Percentiles rank a stretch among this genome's conserved stretches.
These are phyloP conservation scores for Netelia inedita DNA, from an alignment of 2,888 invertebrate species.

Conservation along the genomic window DNA sequence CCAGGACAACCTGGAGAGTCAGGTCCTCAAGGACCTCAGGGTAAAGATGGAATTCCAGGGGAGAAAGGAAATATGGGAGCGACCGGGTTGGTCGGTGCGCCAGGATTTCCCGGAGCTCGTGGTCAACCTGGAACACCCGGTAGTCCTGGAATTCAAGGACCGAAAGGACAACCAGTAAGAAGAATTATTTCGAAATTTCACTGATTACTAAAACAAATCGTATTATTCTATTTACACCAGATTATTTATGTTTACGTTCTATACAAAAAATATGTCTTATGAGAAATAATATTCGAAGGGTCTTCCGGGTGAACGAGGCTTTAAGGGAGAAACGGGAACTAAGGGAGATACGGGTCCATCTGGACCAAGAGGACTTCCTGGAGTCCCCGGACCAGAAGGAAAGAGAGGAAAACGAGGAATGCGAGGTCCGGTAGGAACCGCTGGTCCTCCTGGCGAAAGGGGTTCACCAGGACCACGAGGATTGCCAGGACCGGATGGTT, in stretches of 20 bases:
- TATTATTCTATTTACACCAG: too few species aligned
- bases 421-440: slow-evolving; percentile 90
- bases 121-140: slow-evolving; percentile 92
- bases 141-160: slow-evolving; percentile 90
- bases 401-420: slow-evolving; percentile 93
- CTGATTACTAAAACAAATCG: too few species aligned
- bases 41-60: slow-evolving; percentile 92
- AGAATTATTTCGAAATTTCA: not conserved
- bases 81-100: slow-evolving; percentile 90
- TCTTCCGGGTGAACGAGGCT: slow-evolving; percentile 91
- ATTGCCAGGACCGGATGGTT: slow-evolving; percentile 92
- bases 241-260: slow-evolving; percentile 1
- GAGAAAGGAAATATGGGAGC: slow-evolving; percentile 93
- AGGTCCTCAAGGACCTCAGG: slow-evolving; percentile 91
- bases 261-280: slow-evolving; percentile 2
- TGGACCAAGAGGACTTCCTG: slow-evolving; percentile 92
- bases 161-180: slow-evolving; percentile 91
- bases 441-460: slow-evolving; percentile 91
- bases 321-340: slow-evolving; percentile 91
- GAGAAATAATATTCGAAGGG: slow-evolving; percentile 86
- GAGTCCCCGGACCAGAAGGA: slow-evolving; percentile 91
- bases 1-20: slow-evolving; percentile 92
- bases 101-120: slow-evolving; percentile 93
- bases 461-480: slow-evolving; percentile 89
- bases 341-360: slow-evolving; percentile 91